These are phyloP conservation scores for Athrips mouffetella DNA, from an alignment of 2,888 invertebrate species.

Conservation along the genomic window DNA sequence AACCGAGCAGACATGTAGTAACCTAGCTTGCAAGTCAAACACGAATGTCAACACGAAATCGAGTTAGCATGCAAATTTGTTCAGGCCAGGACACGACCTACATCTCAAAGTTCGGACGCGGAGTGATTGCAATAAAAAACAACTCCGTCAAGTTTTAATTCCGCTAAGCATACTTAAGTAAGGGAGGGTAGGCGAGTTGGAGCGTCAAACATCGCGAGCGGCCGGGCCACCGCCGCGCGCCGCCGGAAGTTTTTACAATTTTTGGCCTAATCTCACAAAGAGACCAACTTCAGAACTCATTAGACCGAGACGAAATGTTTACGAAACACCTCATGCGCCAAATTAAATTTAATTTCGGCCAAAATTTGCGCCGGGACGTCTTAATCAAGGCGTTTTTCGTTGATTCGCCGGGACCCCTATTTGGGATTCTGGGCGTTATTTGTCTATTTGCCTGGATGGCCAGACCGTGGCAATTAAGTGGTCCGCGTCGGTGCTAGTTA, in stretches of 20 bases:
- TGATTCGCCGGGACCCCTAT: conserved; percentile 17
- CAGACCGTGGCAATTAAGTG: conserved; percentile 34
- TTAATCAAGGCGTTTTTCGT: conserved; percentile 17
- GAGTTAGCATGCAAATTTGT: conserved; percentile 20
- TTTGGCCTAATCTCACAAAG: conserved; percentile 61
- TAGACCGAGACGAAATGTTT: conserved; percentile 52
- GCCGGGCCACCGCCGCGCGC: no score
- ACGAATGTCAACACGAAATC: conserved; percentile 17
- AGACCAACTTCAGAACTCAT: conserved; percentile 63
- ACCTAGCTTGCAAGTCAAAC: neutral
- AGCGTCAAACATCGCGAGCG: neutral
- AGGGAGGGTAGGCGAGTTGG: conserved; percentile 43
- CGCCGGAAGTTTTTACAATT: conserved; percentile 56
- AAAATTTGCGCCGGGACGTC: conserved; percentile 11
- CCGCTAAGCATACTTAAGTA: conserved; percentile 49
- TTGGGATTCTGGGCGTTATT: conserved; percentile 29
- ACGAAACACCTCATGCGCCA: conserved; percentile 54
- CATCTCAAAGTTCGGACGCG: conserved; percentile 23
- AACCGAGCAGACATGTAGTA: neutral
- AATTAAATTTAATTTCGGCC: conserved; percentile 31
- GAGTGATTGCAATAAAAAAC: conserved; percentile 46
- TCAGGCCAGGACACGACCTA: conserved; percentile 17
- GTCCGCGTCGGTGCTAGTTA: conserved; percentile 26
- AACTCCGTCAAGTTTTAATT: conserved; percentile 48
- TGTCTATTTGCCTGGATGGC: conserved; percentile 32